A percentile compares a stretch with the other conserved stretches of the same genome.
Conservation (phyloP, 2,797 vertebrate genomes). For the Choloepus didactylus region DNA sequence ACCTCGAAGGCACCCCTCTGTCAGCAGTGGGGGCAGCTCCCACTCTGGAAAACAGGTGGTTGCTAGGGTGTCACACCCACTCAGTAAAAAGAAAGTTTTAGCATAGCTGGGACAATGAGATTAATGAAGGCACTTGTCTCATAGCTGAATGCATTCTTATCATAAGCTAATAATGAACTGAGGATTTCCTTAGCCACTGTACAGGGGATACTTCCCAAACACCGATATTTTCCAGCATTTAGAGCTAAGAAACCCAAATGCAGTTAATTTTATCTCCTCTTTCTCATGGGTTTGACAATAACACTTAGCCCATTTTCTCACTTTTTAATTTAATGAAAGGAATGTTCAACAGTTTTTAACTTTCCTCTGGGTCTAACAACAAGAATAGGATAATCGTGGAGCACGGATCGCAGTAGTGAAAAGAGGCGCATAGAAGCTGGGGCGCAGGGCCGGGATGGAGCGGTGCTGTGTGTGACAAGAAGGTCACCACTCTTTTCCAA, state of each 20-base stretch:
- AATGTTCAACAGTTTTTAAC: conserved; percentile 40
- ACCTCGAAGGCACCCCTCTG: no score
- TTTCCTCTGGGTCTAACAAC: not conserved
- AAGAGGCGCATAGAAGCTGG: conserved; percentile 61
- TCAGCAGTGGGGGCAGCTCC: not conserved
- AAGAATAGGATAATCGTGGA: conserved; percentile 56
- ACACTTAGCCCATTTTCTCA: not conserved
- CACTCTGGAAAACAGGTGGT: not conserved
- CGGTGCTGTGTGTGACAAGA: not conserved
- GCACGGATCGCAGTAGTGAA: conserved; percentile 36
- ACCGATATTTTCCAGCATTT: not conserved
- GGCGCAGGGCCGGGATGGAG: conserved; percentile 43
- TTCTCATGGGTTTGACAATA: not conserved
- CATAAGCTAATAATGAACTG: not conserved
- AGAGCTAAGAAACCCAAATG: not conserved
- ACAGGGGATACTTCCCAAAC: fast-evolving
- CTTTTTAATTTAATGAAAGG: not conserved
- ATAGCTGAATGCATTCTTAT: not conserved
- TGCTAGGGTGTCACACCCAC: not conserved
- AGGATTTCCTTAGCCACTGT: not conserved
- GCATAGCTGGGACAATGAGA: not conserved
- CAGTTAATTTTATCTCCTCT: not conserved
- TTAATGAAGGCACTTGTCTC: not conserved
- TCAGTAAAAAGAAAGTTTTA: not conserved
- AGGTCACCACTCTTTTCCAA: conserved; percentile 56